Conservation (phyloP, 2,888 invertebrate genomes). For the Drosophila leonis region DNA sequence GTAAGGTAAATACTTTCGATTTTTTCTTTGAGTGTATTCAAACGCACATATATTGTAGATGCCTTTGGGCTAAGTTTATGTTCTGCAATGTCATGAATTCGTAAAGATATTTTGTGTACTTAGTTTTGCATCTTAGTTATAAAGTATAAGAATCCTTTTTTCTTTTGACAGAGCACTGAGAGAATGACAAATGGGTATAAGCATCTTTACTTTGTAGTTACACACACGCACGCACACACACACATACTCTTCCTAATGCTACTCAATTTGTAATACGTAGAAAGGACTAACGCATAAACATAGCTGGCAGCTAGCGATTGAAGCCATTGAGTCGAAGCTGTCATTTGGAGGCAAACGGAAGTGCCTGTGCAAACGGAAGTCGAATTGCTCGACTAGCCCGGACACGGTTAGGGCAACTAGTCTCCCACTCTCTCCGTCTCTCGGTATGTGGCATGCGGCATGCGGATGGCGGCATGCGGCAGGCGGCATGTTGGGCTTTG, state of each 20-base stretch:
- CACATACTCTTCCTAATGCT: conserved; percentile 27
- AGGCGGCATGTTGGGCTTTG: conserved; percentile 20
- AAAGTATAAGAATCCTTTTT: conserved; percentile 7
- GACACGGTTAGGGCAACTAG: conserved; percentile 16
- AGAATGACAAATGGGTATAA: conserved; percentile 28
- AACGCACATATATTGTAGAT: conserved; percentile 1
- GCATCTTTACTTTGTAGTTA: conserved; percentile 22
- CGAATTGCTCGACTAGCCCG: conserved; percentile 40
- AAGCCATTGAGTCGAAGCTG: conserved; percentile 29
- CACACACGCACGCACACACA: neutral
- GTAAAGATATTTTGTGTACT: conserved; percentile 14
- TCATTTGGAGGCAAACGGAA: conserved; percentile 56
- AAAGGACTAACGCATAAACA: conserved; percentile 38
- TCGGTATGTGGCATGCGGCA: neutral
- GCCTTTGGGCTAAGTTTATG: conserved; percentile 4
- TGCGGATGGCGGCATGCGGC: conserved; percentile 14
- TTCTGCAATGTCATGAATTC: conserved; percentile 25
- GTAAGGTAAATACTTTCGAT: neutral
- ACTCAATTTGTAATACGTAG: conserved; percentile 51
- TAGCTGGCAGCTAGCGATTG: conserved; percentile 14
- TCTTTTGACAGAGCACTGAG: neutral
- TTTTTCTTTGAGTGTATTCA: conserved; percentile 18
- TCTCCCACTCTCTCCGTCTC: neutral
- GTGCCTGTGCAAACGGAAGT: conserved; percentile 67
- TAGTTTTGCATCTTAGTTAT: conserved; percentile 25